phyloP scores from a whole-genome alignment of 2,113 vertebrate genomes.

The Pelvicachromis taeniatus region DNA sequence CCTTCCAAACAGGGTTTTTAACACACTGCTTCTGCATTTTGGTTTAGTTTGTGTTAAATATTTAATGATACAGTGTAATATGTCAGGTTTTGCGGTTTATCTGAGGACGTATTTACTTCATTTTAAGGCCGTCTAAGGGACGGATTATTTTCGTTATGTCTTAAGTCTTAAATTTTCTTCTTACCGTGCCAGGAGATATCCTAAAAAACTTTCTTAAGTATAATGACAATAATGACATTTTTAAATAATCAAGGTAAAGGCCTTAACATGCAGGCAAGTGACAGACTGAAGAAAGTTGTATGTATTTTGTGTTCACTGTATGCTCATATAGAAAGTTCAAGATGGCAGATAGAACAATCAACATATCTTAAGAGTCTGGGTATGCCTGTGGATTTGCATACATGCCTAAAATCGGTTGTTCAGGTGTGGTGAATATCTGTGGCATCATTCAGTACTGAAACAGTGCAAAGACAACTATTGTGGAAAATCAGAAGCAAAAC shows the following conservation, averaged over 20 bases:
- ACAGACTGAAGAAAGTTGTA: background rate
- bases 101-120: no score
- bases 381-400: background rate
- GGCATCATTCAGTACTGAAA: background rate
- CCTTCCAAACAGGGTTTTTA: background rate
- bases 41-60: no score
- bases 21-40: background rate
- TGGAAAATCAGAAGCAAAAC: background rate
- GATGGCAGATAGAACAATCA: background rate
- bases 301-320: no score
- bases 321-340: background rate
- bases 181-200: no score
- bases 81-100: no score
- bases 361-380: background rate
- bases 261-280: background rate
- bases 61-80: no score
- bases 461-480: background rate
- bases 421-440: background rate
- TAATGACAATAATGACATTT: background rate
- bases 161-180: no score
- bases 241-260: background rate
- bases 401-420: background rate
- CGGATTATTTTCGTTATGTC: no score
- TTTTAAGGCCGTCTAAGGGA: no score
- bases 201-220: background rate